These are phyloP conservation scores for Caenorhabditis wallacei DNA, from an alignment of 2,888 invertebrate genomes.

Conservation along the genomic window DNA sequence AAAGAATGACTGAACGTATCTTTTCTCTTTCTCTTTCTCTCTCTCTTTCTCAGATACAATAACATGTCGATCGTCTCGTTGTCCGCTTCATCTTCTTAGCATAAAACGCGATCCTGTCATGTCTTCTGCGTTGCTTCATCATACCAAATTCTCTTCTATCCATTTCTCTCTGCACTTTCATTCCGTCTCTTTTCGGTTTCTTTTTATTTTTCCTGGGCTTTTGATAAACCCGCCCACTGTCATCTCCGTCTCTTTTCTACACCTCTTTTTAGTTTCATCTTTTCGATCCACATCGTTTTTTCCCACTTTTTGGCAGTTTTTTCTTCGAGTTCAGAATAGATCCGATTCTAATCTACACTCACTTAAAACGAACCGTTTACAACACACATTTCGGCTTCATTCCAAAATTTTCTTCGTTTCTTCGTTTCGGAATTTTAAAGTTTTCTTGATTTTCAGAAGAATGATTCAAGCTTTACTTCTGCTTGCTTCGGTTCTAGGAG, in stretches of 20 bases:
- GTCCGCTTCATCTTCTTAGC: constrained; percentile 19
- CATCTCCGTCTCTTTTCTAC: constrained; percentile 6
- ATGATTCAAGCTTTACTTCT: constrained; percentile 64
- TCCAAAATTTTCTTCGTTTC: background rate
- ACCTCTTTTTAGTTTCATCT: constrained; percentile 54
- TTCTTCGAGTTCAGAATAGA: constrained; percentile 44
- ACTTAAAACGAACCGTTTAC: constrained; percentile 21
- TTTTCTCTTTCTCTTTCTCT: no score
- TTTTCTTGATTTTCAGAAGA: constrained; percentile 7
- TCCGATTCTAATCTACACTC: constrained; percentile 32
- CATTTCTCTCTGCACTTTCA: constrained; percentile 52
- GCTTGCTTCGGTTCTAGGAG: constrained; percentile 58
- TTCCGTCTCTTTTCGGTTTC: constrained; percentile 39
- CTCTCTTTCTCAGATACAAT: constrained; percentile 12
- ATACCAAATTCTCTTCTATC: constrained; percentile 8
- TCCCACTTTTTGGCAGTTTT: constrained; percentile 30
- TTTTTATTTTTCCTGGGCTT: constrained; percentile 45
- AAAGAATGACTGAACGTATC: constrained; percentile 35
- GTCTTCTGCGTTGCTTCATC: constrained; percentile 46
- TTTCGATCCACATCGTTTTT: constrained; percentile 27
- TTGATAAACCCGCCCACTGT: constrained; percentile 43
- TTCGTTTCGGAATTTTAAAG: background rate
- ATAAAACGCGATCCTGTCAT: constrained; percentile 48
- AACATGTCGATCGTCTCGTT: constrained; percentile 34
- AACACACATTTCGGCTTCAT: constrained; percentile 10